phyloP scores from a whole-genome alignment of 2,888 invertebrate species.

The Apoderus coryli region DNA sequence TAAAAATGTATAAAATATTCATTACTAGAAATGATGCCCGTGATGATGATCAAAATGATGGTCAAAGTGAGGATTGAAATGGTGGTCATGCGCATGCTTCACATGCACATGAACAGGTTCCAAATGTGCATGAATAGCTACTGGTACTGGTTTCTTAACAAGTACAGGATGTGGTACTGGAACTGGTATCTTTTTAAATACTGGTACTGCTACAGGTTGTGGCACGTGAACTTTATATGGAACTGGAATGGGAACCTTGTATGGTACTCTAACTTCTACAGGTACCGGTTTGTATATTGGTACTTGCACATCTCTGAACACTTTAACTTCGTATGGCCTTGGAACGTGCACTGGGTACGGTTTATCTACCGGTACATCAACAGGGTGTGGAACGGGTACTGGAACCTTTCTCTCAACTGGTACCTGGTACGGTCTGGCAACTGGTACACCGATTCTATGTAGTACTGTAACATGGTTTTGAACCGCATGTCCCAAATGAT shows the following conservation, averaged over 20 bases:
- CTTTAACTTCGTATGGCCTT: constrained; percentile 33
- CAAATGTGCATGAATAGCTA: constrained; percentile 17
- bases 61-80: constrained; percentile 7
- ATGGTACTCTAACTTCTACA: constrained; percentile 24
- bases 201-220: constrained; percentile 34
- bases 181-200: constrained; percentile 32
- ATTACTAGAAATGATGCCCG: too few relatives aligned
- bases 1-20: too few relatives aligned
- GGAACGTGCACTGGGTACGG: constrained; percentile 35
- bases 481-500: constrained; percentile 18
- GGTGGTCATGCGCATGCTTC: constrained; percentile 9
- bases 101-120: constrained; percentile 15
- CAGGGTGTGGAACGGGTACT: constrained; percentile 28
- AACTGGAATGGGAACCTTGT: constrained; percentile 24
- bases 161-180: constrained; percentile 27
- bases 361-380: constrained; percentile 27
- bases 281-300: constrained; percentile 17
- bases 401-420: constrained; percentile 25
- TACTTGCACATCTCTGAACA: constrained; percentile 32
- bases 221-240: constrained; percentile 29
- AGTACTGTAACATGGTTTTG: constrained; percentile 30
- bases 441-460: constrained; percentile 34
- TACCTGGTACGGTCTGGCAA: constrained; percentile 37
- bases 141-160: constrained; percentile 19
- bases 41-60: constrained; percentile 7